Conservation (phyloP, 2,888 invertebrate genomes). For the Habroteleia sp. region DNA sequence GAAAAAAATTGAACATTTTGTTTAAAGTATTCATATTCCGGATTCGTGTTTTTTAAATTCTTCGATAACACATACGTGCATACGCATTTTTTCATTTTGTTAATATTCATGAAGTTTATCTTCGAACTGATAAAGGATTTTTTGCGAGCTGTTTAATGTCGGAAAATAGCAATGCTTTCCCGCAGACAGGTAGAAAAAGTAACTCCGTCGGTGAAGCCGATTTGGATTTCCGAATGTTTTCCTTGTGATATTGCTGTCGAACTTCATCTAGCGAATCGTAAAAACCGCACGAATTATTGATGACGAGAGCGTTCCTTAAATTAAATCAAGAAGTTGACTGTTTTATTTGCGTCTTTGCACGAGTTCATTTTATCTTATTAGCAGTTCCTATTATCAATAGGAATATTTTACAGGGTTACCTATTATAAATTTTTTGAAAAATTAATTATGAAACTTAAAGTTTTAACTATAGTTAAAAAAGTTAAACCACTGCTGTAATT, state of each 20-base stretch:
- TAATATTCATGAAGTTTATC: constrained; percentile 29
- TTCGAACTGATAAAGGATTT: constrained; percentile 24
- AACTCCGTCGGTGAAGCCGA: constrained; percentile 41
- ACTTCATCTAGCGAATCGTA: constrained; percentile 31
- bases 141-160: constrained; percentile 30
- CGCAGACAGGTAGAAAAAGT: constrained; percentile 30
- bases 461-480: constrained; percentile 23
- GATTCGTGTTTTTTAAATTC: not conserved
- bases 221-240: constrained; percentile 54
- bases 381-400: too few species aligned
- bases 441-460: too few species aligned
- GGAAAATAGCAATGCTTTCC: constrained; percentile 35
- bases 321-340: constrained; percentile 32
- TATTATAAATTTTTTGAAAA: too few species aligned
- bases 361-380: too few species aligned
- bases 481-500: constrained; percentile 38
- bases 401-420: too few species aligned
- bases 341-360: constrained; percentile 20
- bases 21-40: not conserved
- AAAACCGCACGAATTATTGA: constrained; percentile 45
- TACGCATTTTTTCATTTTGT: constrained; percentile 1
- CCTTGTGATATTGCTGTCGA: constrained; percentile 40
- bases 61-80: not conserved
- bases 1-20: constrained; percentile 4
- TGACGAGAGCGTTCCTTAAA: constrained; percentile 29